phyloP scores from a whole-genome alignment of 1,140 invertebrate species.

The Drosophila biarmipes region DNA sequence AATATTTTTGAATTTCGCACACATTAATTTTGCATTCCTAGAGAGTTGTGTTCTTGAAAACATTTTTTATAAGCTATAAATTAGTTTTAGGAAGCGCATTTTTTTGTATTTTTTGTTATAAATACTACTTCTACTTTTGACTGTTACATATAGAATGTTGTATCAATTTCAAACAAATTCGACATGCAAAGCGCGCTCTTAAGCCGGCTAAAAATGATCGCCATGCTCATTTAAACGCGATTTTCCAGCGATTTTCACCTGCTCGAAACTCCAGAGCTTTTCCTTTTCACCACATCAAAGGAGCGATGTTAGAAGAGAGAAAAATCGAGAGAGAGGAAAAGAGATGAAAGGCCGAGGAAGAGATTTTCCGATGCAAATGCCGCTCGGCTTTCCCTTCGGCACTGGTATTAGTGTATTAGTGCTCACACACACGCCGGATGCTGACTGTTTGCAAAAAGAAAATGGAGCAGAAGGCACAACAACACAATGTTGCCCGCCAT shows the following conservation, averaged over 20 bases:
- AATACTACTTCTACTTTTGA: too few species aligned
- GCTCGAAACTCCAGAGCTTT: slow-evolving; percentile 5
- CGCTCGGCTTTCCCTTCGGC: slow-evolving; percentile 4
- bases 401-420: slow-evolving; percentile 2
- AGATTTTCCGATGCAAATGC: slow-evolving; percentile 15
- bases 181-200: not conserved
- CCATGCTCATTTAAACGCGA: not conserved
- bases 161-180: too few species aligned
- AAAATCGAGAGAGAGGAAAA: not conserved
- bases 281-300: slow-evolving; percentile 12
- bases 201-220: slow-evolving; percentile 8
- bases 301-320: too few species aligned
- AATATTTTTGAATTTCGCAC: too few species aligned
- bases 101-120: too few species aligned
- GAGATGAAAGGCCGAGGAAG: slow-evolving; percentile 19
- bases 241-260: slow-evolving; percentile 2
- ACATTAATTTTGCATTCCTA: too few species aligned
- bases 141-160: too few species aligned
- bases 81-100: too few species aligned
- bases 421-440: slow-evolving; percentile 47
- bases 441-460: slow-evolving; percentile 71
- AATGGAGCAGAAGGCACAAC: slow-evolving; percentile 34
- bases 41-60: too few species aligned
- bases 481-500: slow-evolving; percentile 50
- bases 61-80: too few species aligned